Evolutionary conservation across 2,797 vertebrate species (phyloP), one percentile per base, ranked within the genome.

Genomic region (Pangasius sanitwongsei): DNA sequence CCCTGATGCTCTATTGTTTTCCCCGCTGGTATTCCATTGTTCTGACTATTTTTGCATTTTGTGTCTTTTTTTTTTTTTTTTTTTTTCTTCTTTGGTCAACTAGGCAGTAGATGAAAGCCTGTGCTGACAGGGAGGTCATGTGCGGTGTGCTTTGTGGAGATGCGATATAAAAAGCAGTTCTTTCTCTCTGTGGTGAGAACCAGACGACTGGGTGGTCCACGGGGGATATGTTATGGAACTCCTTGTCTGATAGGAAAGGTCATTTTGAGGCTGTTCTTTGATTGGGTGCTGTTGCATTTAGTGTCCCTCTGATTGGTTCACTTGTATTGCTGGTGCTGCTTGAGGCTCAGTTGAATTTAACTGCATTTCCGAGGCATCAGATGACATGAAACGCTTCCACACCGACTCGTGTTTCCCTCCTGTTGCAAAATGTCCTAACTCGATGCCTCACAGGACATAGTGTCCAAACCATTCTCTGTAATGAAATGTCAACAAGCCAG

Each of bases 161-260:
- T 84, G 89, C 61, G 89, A 91, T 87, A 92, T 88, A 92, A 87
- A 93, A 93, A 93, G 94, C 94, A 93, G 90, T 91, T 91, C 91
- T 80, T 80, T 92, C 89, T 63, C 93, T 95, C 95, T 96, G 95
- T 96, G 92, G 85, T 69, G 87, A 83, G 81, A 80, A 93, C 92
- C 80, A 90, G 91, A 89, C 83, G 83, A 91, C 89, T 88, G 91
- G 91, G 80, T 90, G 89, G 85, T 63, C 65, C 34, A 87, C 12
- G 4, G 75, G 57, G 65, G 84, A 87, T 89, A 69, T 88, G 83
- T 81, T 89, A 86, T 92, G 77, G 81, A 92, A 86, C 83, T 72
- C 88, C 85, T 82, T 90, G 87, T 90, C 87, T 85, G 53, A 88
- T 81, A 69, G 75, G 88, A 87, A 90, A 89, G 88, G 89, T 65